Evolutionary conservation across 2,888 invertebrate species (phyloP), one percentile per base, ranked within the genome.

Genomic region (Scaptomyza caliginosa): DNA sequence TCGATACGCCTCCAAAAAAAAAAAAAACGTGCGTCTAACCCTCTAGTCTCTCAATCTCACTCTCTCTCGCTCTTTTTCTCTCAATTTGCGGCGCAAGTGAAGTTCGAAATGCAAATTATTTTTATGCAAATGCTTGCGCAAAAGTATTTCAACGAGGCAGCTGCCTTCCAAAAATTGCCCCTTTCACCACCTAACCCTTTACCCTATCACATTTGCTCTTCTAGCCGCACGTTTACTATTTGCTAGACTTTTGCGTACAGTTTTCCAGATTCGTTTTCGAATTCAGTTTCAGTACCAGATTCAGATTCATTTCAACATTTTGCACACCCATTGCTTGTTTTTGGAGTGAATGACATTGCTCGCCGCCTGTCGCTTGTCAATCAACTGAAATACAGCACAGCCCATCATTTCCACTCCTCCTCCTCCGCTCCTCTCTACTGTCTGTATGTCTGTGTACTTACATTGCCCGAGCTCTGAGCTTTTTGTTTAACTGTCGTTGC

Each of bases 91-190:
- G 24, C 45, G 17, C 50, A 76, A 67, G 56, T 71, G 65, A 64
- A 78, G 68, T 79, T 76, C 63, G 67, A 77, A 77, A 79, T 77
- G 80, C 80, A 77, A 77, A 77, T 79, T 79, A 76, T 77, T 77
- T 76, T 73, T 77, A 77, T 77, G 77, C 75, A 77, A 77, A 77
- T 77, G 77, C 51, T 48, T 56, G 34, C 16, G 69, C 66, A 65
- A 73, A 77, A 76, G 77, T 77, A 77, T 79, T 79, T 79, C 68
- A 76, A 74, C 77, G 59, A 73, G 75, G 70, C 67, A 43, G 62
- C 50, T 32, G 55, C 36, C 38, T 17, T 28, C 11, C 11, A 36
- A 13, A 43, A 43, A 34, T 30, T 28, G 40, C n/a, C 7, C 3
- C 6, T 0, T 13, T 8, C n/a, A 2, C 5, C 11, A 13, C 8